These are phyloP conservation scores for Chlorodrepanis virens DNA, from an alignment of 2,113 vertebrate genomes.

Conservation along the genomic window DNA sequence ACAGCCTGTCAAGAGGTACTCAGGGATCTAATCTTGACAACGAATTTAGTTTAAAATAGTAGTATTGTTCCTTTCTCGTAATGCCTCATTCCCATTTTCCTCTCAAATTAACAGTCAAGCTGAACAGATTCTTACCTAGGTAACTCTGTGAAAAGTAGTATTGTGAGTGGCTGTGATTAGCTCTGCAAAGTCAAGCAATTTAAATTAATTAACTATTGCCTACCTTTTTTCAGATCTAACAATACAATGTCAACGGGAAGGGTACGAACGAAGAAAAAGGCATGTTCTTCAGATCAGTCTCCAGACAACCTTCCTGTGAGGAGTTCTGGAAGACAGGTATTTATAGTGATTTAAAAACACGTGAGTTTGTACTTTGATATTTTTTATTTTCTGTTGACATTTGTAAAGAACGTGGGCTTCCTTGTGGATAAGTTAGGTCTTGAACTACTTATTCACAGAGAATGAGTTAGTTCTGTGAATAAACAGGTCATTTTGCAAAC, in stretches of 20 bases:
- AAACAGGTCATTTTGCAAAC: background rate
- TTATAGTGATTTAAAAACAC: background rate
- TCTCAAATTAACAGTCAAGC: background rate
- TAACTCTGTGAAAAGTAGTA: background rate
- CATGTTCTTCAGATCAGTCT: constrained; percentile 75
- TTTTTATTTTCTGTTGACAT: background rate
- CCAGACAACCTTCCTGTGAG: constrained; percentile 83
- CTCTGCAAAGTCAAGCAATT: background rate
- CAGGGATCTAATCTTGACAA: constrained; percentile 35
- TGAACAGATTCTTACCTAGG: background rate
- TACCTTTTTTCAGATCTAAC: constrained; percentile 65
- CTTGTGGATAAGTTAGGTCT: background rate
- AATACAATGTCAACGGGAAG: constrained; percentile 77
- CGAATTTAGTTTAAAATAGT: constrained; percentile 18
- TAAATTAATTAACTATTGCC: background rate
- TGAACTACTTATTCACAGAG: background rate
- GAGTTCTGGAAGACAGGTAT: constrained; percentile 89
- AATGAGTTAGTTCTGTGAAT: background rate
- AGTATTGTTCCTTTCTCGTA: background rate
- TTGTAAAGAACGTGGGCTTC: background rate
- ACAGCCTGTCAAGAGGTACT: constrained; percentile 14
- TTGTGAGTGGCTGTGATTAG: background rate
- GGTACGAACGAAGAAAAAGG: constrained; percentile 82
- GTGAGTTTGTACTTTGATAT: background rate
- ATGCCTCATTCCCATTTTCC: background rate